These are phyloP conservation scores for Anomalospiza imberbis DNA, from an alignment of 2,797 vertebrate genomes.

Conservation along the genomic window DNA sequence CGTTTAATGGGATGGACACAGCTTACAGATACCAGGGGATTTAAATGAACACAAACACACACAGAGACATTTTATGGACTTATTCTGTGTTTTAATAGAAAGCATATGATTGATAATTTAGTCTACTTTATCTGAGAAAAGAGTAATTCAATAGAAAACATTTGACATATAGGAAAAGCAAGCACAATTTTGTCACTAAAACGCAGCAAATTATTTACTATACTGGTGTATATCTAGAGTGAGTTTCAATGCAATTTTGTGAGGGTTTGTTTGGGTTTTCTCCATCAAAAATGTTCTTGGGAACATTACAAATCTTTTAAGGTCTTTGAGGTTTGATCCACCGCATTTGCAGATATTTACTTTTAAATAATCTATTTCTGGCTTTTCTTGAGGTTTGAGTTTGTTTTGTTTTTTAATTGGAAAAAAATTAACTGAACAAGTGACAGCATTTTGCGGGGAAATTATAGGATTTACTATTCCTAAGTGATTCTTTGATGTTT, in stretches of 20 bases:
- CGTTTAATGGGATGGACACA: background rate
- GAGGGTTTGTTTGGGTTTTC: background rate
- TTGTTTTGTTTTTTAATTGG: background rate
- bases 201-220: background rate
- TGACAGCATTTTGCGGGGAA: background rate
- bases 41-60: background rate
- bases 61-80: background rate
- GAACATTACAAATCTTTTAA: background rate
- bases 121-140: background rate
- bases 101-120: background rate
- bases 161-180: background rate
- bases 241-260: background rate
- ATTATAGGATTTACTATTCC: background rate
- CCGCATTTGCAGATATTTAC: background rate
- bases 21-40: background rate
- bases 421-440: background rate
- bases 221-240: too few relatives aligned
- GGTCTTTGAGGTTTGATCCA: background rate
- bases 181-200: background rate
- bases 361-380: background rate
- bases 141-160: background rate
- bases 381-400: background rate
- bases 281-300: background rate
- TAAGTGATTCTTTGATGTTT: background rate
- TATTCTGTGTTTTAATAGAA: background rate